These are phyloP conservation scores for Fistularia tabacaria DNA, from an alignment of 2,797 vertebrate genomes.

Conservation along the genomic window DNA sequence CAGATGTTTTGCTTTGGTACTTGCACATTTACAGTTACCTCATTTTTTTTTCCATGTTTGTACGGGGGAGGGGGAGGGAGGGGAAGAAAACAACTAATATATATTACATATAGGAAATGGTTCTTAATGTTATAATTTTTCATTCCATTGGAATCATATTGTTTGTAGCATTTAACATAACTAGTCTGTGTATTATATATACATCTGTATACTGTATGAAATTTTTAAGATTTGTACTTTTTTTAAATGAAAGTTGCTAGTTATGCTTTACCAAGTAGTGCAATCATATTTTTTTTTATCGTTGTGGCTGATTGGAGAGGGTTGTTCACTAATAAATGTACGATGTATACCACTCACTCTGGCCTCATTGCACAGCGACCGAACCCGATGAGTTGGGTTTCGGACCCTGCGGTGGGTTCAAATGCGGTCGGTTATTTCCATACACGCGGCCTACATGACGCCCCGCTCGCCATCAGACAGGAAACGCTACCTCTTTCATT, in stretches of 20 bases:
- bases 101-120: constrained; percentile 98
- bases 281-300: constrained; percentile 99
- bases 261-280: constrained; percentile 99
- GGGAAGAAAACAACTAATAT: constrained; percentile 88
- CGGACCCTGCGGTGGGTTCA: too few species aligned
- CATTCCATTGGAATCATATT: constrained; percentile 99
- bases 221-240: constrained; percentile 99
- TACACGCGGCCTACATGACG: too few species aligned
- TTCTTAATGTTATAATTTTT: constrained; percentile 99
- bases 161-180: constrained; percentile 99
- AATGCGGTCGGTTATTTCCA: too few species aligned
- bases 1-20: constrained; percentile 96
- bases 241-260: constrained; percentile 99
- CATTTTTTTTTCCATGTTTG: constrained; percentile 99
- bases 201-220: constrained; percentile 99
- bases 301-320: constrained; percentile 99
- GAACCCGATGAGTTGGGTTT: too few species aligned
- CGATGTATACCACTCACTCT: constrained; percentile 88
- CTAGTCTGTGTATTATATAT: constrained; percentile 99
- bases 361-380: constrained; percentile 19
- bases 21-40: constrained; percentile 99
- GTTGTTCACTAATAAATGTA: constrained; percentile 99
- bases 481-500: too few species aligned
- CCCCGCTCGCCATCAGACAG: too few species aligned
- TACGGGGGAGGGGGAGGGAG: constrained; percentile 82